These are phyloP conservation scores for Heterohyrax brucei DNA, from an alignment of 2,797 vertebrate genomes.

Conservation along the genomic window DNA sequence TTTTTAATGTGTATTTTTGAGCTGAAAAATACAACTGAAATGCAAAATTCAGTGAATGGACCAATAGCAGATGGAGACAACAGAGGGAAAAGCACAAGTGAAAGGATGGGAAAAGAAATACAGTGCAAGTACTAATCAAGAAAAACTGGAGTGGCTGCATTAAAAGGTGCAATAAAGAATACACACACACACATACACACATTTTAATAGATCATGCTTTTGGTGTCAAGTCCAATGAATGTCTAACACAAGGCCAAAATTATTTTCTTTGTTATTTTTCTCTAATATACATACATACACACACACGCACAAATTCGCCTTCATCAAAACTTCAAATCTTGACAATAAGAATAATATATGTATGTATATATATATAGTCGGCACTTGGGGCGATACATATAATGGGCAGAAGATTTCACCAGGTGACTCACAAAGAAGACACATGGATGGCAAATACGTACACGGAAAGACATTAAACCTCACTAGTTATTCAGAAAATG, in stretches of 20 bases:
- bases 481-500: constrained; percentile 33
- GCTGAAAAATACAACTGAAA: background rate
- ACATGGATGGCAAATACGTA: background rate
- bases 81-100: background rate
- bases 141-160: background rate
- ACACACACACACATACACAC: too few relatives aligned
- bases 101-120: background rate
- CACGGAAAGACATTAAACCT: background rate
- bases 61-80: background rate
- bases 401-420: background rate
- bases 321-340: constrained; percentile 51
- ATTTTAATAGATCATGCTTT: too few relatives aligned
- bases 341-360: background rate
- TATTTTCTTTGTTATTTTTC: too few relatives aligned
- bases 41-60: background rate
- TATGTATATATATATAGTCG: too few relatives aligned
- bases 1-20: too few relatives aligned
- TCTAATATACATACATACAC: too few relatives aligned
- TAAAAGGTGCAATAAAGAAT: background rate
- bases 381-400: too few relatives aligned
- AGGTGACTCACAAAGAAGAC: background rate
- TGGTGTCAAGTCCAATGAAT: too few relatives aligned
- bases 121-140: background rate
- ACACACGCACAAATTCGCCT: background rate
- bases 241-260: too few relatives aligned